These are phyloP conservation scores for Callocephalon fimbriatum DNA, from an alignment of 2,113 vertebrate genomes.

Conservation along the genomic window DNA sequence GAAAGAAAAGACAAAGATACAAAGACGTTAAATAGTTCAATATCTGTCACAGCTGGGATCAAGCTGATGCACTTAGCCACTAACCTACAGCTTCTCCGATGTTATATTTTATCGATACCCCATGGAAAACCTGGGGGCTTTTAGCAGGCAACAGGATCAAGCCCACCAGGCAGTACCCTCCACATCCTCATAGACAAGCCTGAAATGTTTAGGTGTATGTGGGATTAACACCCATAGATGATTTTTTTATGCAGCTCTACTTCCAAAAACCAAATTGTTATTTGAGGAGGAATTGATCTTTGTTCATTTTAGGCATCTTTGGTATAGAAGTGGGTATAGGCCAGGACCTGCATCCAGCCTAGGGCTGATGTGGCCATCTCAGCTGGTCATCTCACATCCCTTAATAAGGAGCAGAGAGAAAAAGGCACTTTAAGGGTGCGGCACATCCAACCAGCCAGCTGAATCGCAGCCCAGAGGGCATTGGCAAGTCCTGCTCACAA, in stretches of 20 bases:
- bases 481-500: fast-evolving
- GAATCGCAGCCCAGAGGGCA: neutral
- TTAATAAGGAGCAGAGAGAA: neutral
- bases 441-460: neutral
- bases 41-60: neutral
- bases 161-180: neutral
- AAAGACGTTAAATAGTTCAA: neutral
- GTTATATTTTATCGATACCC: neutral
- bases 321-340: fast-evolving
- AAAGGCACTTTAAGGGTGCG: neutral
- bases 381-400: neutral
- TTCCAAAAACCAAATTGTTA: neutral
- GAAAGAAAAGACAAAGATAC: neutral
- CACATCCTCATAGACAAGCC: fast-evolving
- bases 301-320: neutral
- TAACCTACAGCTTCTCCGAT: neutral
- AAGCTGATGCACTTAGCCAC: neutral
- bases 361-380: neutral
- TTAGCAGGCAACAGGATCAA: neutral
- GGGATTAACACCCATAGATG: neutral
- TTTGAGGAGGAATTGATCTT: neutral
- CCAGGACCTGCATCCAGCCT: neutral
- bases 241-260: neutral
- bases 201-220: neutral
- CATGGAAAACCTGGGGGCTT: neutral